Evolutionary conservation across 1,140 invertebrate genomes (phyloP).

Genomic region (Pantala flavescens): DNA sequence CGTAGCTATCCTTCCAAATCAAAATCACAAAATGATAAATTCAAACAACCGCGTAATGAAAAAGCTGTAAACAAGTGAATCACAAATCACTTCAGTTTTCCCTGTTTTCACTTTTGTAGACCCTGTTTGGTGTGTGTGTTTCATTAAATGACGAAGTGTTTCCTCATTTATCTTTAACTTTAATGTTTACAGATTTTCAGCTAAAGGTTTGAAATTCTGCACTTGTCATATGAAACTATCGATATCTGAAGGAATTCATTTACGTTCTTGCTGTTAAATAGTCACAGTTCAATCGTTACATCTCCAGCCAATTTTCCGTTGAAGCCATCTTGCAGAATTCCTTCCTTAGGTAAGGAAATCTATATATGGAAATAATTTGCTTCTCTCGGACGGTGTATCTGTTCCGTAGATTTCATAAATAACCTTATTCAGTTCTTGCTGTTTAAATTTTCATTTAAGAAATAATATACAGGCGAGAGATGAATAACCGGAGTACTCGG

Average conservation of each 20-base stretch:
- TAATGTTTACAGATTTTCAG: not conserved
- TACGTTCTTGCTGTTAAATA: not conserved
- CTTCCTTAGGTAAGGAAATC: not conserved
- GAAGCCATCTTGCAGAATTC: slow-evolving; percentile 1
- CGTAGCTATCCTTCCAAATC: no score
- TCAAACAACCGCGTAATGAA: no score
- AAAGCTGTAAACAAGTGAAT: no score
- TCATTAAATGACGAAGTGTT: not conserved
- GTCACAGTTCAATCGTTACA: not conserved
- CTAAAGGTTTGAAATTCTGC: not conserved
- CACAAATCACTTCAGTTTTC: not conserved
- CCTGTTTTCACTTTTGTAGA: slow-evolving; percentile 9
- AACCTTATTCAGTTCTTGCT: not conserved
- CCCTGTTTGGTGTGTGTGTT: not conserved
- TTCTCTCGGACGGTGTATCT: not conserved
- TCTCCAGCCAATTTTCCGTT: not conserved
- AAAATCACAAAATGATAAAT: no score
- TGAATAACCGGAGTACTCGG: not conserved
- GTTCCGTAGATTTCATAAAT: not conserved
- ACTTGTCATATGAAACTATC: not conserved
- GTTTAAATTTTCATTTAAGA: not conserved
- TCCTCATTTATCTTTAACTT: not conserved
- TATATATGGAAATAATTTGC: not conserved
- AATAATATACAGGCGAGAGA: not conserved
- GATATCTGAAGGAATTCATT: not conserved